A percentile compares a stretch with the other conserved stretches of the same genome.
These are phyloP conservation scores for Motacilla alba DNA, from an alignment of 2,113 vertebrate species.

Conservation along the genomic window DNA sequence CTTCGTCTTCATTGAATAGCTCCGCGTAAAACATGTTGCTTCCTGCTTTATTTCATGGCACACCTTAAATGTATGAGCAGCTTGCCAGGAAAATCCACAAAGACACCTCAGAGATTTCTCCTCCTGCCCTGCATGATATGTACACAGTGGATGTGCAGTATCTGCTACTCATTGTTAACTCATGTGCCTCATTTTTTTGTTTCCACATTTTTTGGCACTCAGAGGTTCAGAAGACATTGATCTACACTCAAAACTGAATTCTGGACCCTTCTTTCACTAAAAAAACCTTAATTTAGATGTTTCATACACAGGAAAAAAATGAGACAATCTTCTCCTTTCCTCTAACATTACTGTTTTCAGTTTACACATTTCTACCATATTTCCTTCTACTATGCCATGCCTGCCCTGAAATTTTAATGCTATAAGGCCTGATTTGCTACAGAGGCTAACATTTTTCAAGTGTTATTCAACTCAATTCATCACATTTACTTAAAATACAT, in stretches of 20 bases:
- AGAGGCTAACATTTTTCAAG: not conserved
- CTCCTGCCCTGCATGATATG: fast-evolving
- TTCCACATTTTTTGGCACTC: not conserved
- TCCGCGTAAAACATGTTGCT: not conserved
- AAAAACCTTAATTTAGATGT: not conserved
- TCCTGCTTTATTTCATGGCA: not conserved
- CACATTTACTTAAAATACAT: slow-evolving; percentile 42
- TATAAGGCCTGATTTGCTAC: not conserved
- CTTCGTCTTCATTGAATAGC: not conserved
- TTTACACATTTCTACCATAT: not conserved
- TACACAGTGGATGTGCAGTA: fast-evolving
- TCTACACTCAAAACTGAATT: not conserved
- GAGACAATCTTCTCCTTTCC: not conserved
- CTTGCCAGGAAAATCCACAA: not conserved
- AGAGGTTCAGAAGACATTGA: not conserved
- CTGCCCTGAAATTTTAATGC: not conserved
- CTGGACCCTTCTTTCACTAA: not conserved
- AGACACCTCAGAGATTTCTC: not conserved
- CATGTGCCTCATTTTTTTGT: fast-evolving
- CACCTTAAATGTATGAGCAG: not conserved
- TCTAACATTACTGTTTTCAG: not conserved
- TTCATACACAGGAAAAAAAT: not conserved
- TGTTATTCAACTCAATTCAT: not conserved
- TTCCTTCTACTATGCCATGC: not conserved
- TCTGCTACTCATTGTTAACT: not conserved